Evolutionary conservation across 2,888 invertebrate genomes (phyloP).

Genomic region (Iphiclides podalirius): DNA sequence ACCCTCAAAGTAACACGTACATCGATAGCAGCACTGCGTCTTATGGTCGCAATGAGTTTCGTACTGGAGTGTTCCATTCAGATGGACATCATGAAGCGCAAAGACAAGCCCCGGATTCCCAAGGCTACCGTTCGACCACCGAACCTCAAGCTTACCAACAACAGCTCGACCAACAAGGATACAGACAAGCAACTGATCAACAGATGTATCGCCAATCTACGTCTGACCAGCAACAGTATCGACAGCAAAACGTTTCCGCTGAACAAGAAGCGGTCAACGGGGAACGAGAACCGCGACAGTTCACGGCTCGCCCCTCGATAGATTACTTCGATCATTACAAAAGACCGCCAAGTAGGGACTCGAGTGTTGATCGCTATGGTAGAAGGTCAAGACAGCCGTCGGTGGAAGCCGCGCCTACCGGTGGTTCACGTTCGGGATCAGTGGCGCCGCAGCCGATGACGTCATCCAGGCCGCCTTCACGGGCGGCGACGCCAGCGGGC

Average conservation of each 20-base stretch:
- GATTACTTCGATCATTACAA: constrained; percentile 97
- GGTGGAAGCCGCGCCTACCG: constrained; percentile 82
- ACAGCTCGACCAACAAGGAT: constrained; percentile 44
- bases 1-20: constrained; percentile 51
- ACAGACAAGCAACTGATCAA: constrained; percentile 47
- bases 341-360: constrained; percentile 92
- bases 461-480: constrained; percentile 81
- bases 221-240: constrained; percentile 64
- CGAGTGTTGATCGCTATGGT: constrained; percentile 90
- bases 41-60: constrained; percentile 57
- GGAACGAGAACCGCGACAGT: constrained; percentile 58
- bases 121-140: constrained; percentile 48
- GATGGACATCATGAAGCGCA: constrained; percentile 55
- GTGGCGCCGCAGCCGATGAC: constrained; percentile 87
- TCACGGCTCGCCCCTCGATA: constrained; percentile 82
- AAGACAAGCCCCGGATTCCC: constrained; percentile 45
- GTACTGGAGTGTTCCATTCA: constrained; percentile 64
- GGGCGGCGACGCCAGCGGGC: constrained; percentile 77
- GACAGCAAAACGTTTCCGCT: constrained; percentile 54
- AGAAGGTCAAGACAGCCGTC: constrained; percentile 90
- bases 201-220: constrained; percentile 47
- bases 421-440: constrained; percentile 84
- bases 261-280: constrained; percentile 66
- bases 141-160: constrained; percentile 60
- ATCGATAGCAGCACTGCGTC: constrained; percentile 48